Conservation (phyloP, 2,888 invertebrate species). For the Tridacna crocea region DNA sequence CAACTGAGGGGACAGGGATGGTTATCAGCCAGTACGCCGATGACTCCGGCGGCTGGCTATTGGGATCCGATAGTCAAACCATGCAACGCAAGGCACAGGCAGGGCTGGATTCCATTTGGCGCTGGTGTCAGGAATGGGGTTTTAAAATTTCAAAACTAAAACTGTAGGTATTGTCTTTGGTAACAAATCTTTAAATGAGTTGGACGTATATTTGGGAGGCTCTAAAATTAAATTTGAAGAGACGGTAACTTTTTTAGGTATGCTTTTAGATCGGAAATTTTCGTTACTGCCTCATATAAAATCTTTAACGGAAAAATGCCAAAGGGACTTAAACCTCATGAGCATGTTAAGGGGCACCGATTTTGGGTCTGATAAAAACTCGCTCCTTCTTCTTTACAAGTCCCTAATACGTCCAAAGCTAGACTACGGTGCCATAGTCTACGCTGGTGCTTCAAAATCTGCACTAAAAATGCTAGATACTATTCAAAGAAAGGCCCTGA, state of each 20-base stretch:
- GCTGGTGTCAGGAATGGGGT: no score
- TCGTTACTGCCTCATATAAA: not conserved
- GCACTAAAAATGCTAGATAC: not conserved
- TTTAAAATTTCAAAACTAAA: slow-evolving; percentile 34
- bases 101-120: slow-evolving; percentile 25
- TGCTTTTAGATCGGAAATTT: not conserved
- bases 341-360: slow-evolving; percentile 24
- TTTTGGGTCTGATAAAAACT: slow-evolving; percentile 13
- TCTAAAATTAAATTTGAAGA: slow-evolving; percentile 11
- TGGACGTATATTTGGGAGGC: slow-evolving; percentile 19
- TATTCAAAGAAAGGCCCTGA: slow-evolving; percentile 4
- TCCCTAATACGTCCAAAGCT: slow-evolving; percentile 20
- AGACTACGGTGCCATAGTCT: slow-evolving; percentile 24
- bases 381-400: slow-evolving; percentile 9
- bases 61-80: slow-evolving; percentile 15
- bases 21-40: slow-evolving; percentile 32
- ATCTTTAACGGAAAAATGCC: not conserved
- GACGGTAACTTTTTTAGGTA: slow-evolving; percentile 18
- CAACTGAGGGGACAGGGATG: slow-evolving; percentile 19
- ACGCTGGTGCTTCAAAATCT: not conserved
- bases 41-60: slow-evolving; percentile 37
- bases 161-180: slow-evolving; percentile 21
- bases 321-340: slow-evolving; percentile 21
- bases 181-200: not conserved
- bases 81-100: slow-evolving; percentile 24